Evolutionary conservation across 2,113 vertebrate genomes (phyloP), one percentile per base, ranked within the genome.

Genomic region (Mesocricetus auratus): DNA sequence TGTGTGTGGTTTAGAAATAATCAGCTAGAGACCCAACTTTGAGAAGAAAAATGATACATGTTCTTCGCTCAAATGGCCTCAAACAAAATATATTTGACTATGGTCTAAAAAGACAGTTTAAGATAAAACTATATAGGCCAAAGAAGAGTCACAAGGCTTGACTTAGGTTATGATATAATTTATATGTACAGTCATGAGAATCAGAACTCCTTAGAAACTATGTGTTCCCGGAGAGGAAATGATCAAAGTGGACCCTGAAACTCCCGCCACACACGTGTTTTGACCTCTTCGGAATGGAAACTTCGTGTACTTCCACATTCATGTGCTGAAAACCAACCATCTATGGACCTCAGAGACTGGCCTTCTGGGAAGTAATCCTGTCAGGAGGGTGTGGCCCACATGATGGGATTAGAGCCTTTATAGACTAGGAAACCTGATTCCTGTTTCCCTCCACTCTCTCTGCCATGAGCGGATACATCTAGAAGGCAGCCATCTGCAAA

Each of bases 121-220:
- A 97, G 93, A 75, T 7, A 88, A 42, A 71, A 19, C 16, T 87
- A 45, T 47, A 89, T 0, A 0, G 39, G 96, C 73, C 9, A 92
- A 94, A 89, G 75, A 88, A 29, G 9, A 97, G 62, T 50, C 81
- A 90, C 17, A 82, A 39, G 73, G 11, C 11, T 90, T 78, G 39
- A 79, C 42, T 62, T 77, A 0, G 0, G 85, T n/a, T 71, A 58
- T 0, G 79, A 89, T 92, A 68, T n/a, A 88, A 96, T 7, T 56
- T 1, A 89, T 0, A 86, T 0, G 33, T 3, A 89, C 19, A 66
- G 33, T 6, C 53, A 89, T 16, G 31, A 95, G 31, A 95, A 89
- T 87, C 42, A 7, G 31, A 69, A 88, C 36, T 29, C 39, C 50
- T 45, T 2, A 58, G 19, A 85, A 82, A 73, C 3, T 33, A 19